phyloP scores from a whole-genome alignment of 1,140 invertebrate species.

The Diuraphis noxia region DNA sequence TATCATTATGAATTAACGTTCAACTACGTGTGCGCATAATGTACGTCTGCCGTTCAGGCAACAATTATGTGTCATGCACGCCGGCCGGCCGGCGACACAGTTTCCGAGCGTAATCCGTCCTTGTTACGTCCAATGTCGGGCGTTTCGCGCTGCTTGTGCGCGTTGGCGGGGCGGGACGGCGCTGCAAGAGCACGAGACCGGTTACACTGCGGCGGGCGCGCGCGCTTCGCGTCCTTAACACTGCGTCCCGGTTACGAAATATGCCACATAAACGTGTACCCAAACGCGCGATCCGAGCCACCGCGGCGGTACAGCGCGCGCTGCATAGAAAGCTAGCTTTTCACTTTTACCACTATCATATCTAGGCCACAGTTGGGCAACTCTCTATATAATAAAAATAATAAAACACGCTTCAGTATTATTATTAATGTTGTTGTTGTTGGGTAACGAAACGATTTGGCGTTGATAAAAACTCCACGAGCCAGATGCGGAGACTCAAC shows the following conservation, averaged over 20 bases:
- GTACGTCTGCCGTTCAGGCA: neutral
- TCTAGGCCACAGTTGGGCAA: conserved; percentile 43
- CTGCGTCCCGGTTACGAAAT: conserved; percentile 50
- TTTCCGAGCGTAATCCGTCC: conserved; percentile 23
- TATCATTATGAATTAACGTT: neutral
- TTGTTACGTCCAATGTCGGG: conserved; percentile 52
- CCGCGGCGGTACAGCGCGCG: neutral
- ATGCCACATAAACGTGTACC: neutral
- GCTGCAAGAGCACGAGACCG: conserved; percentile 9
- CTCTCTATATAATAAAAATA: conserved; percentile 18
- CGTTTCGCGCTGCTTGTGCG: conserved; percentile 25
- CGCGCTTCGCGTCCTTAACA: conserved; percentile 48
- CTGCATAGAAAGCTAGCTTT: conserved; percentile 43
- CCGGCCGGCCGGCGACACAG: conserved; percentile 39
- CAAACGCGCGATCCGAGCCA: neutral
- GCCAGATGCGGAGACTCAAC: neutral
- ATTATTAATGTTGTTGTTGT: neutral
- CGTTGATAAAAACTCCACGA: neutral
- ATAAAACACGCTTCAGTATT: neutral
- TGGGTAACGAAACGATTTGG: neutral
- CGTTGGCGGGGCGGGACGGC: neutral
- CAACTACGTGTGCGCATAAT: neutral
- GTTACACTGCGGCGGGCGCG: neutral
- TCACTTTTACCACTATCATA: conserved; percentile 46
- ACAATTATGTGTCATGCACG: neutral